Conservation (phyloP, 2,888 invertebrate species). For the Apeira syringaria region DNA sequence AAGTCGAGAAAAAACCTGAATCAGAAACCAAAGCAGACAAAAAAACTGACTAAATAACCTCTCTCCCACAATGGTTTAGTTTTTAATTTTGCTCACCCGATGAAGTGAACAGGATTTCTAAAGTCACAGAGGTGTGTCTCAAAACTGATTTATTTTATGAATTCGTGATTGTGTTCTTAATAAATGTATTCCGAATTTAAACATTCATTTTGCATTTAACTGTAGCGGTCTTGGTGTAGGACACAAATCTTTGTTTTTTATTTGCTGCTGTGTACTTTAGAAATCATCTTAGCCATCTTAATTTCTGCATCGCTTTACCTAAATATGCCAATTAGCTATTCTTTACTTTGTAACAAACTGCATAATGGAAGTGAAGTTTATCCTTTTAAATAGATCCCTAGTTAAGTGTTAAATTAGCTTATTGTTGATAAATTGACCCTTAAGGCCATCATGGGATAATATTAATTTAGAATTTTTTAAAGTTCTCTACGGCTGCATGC, state of each 20-base stretch:
- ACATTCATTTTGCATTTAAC: conserved; percentile 52
- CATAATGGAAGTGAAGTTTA: conserved; percentile 50
- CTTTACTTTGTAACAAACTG: conserved; percentile 50
- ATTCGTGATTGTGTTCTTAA: conserved; percentile 63
- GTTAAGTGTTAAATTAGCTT: conserved; percentile 57
- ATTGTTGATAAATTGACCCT: conserved; percentile 51
- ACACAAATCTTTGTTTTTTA: conserved; percentile 34
- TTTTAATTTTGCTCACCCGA: conserved; percentile 75
- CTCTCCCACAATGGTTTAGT: conserved; percentile 56
- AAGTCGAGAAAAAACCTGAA: conserved; percentile 62
- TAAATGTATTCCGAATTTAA: conserved; percentile 57
- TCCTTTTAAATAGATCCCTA: conserved; percentile 50
- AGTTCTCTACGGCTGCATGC: too few species aligned
- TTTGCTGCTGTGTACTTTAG: conserved; percentile 61
- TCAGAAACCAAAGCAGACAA: conserved; percentile 81
- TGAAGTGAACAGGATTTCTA: conserved; percentile 71
- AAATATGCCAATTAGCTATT: conserved; percentile 38
- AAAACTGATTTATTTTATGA: conserved; percentile 53
- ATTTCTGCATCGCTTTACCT: conserved; percentile 47
- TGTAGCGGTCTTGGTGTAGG: conserved; percentile 49
- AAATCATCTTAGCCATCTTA: conserved; percentile 56
- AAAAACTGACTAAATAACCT: conserved; percentile 69
- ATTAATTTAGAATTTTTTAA: too few species aligned
- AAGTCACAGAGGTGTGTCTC: conserved; percentile 68
- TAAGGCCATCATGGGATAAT: too few species aligned